phyloP scores from a whole-genome alignment of 2,113 vertebrate genomes.

The Oryctolagus cuniculus region DNA sequence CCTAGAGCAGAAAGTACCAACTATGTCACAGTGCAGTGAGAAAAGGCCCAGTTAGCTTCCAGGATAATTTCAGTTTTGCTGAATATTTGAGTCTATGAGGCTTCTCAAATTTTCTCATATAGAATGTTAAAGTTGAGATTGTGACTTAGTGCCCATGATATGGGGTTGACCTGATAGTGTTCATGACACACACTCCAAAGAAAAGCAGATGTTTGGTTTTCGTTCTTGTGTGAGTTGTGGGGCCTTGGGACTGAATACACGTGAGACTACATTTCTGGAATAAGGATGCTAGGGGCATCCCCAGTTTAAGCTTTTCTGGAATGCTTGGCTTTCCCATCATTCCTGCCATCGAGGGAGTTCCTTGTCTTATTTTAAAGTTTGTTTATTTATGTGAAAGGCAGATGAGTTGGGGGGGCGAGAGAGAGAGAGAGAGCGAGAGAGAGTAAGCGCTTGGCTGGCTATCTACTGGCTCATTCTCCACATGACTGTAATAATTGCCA shows the following conservation, averaged over 20 bases:
- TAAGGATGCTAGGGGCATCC: no score
- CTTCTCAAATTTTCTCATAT: neutral
- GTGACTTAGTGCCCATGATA: no score
- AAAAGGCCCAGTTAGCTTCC: neutral
- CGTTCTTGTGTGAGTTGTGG: neutral
- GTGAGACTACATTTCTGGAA: neutral
- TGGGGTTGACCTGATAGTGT: neutral
- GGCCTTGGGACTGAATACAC: fast-evolving
- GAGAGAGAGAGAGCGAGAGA: no score
- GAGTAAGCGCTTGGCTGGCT: no score
- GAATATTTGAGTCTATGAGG: neutral
- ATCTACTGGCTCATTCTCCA: no score
- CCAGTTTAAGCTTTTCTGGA: neutral
- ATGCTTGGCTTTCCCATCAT: neutral
- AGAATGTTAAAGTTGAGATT: neutral
- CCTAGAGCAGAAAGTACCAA: neutral
- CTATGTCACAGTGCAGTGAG: neutral
- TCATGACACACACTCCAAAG: neutral
- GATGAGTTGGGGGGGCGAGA: no score
- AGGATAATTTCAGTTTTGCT: neutral
- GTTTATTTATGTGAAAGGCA: no score
- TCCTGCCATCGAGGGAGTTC: neutral
- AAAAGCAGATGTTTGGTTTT: neutral
- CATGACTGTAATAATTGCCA: no score
- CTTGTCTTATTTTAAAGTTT: neutral